phyloP scores from a whole-genome alignment of 1,140 invertebrate species.

The Bombus cullumanus region DNA sequence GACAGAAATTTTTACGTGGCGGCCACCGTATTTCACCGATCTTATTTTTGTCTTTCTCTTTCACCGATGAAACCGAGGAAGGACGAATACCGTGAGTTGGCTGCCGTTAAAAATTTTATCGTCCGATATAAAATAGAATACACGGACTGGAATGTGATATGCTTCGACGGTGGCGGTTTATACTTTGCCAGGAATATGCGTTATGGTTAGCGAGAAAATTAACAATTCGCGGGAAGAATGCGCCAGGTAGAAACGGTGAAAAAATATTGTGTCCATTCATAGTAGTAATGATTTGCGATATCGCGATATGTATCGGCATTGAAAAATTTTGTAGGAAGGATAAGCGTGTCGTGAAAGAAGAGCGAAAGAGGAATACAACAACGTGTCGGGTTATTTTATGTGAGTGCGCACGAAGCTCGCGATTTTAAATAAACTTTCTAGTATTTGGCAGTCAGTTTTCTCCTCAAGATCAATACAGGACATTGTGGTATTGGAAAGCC shows the following conservation, averaged over 20 bases:
- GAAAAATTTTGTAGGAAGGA: background rate
- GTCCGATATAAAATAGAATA: background rate
- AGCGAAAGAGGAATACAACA: background rate
- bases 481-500: conserved; percentile 31
- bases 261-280: background rate
- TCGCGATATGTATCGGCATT: background rate
- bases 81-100: conserved; percentile 6
- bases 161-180: conserved; percentile 15
- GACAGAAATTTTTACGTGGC: conserved; percentile 3
- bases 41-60: background rate
- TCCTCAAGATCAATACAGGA: conserved; percentile 7
- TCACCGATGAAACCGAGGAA: background rate
- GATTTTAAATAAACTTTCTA: conserved; percentile 20
- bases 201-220: background rate
- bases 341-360: background rate
- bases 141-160: background rate
- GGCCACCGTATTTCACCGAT: background rate
- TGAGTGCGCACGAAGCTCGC: background rate
- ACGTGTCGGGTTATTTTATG: background rate
- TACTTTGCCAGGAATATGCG: background rate
- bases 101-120: conserved; percentile 23
- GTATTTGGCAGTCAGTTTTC: background rate
- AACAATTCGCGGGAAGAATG: background rate
- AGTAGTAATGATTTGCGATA: background rate
- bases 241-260: rapidly evolving